Conservation (phyloP, 2,888 invertebrate species). For the Axea sp. region DNA sequence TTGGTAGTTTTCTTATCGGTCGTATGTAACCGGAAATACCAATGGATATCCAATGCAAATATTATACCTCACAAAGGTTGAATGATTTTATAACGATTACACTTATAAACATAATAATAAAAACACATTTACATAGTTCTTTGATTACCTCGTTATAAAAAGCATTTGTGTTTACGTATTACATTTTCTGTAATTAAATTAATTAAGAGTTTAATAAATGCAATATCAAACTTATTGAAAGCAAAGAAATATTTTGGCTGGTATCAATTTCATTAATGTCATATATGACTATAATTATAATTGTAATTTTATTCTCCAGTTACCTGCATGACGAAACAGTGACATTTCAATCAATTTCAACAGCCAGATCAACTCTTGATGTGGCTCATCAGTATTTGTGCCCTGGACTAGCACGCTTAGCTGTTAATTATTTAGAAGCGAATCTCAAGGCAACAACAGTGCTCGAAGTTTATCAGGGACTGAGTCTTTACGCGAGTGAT, state of each 20-base stretch:
- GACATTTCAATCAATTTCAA: conserved; percentile 83
- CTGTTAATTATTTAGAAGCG: conserved; percentile 84
- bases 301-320: no score
- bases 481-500: conserved; percentile 76
- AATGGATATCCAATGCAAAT: background rate
- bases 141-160: no score
- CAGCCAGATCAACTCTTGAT: conserved; percentile 86
- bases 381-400: conserved; percentile 88
- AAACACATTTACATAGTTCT: no score
- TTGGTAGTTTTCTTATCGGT: conserved; percentile 57
- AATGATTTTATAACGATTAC: background rate
- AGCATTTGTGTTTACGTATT: no score
- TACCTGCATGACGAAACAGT: conserved; percentile 84
- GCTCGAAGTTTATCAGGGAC: conserved; percentile 83
- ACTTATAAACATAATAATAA: no score
- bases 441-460: conserved; percentile 84
- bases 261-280: no score
- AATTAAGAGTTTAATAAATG: no score
- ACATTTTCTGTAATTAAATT: no score
- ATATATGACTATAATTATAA: no score
- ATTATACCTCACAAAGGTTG: background rate
- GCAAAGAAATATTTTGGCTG: no score
- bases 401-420: conserved; percentile 84
- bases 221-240: no score
- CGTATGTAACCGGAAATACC: conserved; percentile 38